Percentiles rank a stretch among this genome's conserved stretches.
Evolutionary conservation across 2,113 vertebrate species (phyloP).

Genomic region (Camelus dromedarius): DNA sequence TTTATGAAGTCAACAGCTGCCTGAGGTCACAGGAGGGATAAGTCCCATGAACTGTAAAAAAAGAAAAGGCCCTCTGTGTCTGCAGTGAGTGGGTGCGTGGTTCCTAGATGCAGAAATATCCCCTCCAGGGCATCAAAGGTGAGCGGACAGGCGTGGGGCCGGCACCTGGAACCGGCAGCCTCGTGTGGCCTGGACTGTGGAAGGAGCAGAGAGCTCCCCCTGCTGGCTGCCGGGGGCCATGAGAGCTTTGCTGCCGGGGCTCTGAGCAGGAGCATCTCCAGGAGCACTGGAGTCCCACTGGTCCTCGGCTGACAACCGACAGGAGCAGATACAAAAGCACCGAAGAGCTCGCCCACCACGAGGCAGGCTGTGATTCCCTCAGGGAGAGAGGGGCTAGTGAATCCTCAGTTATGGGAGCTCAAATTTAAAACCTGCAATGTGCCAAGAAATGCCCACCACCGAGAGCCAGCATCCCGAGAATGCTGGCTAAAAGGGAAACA

Average conservation of each 20-base stretch:
- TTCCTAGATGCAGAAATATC: fast-evolving
- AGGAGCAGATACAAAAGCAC: background rate
- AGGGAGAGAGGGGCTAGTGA: background rate
- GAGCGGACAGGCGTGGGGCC: background rate
- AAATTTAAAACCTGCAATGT: background rate
- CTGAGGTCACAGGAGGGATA: background rate
- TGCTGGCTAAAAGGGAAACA: fast-evolving
- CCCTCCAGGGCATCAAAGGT: background rate
- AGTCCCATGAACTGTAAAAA: too few relatives aligned
- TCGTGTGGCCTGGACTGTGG: too few relatives aligned
- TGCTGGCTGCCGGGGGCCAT: too few relatives aligned
- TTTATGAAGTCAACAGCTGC: too few relatives aligned
- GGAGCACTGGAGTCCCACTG: background rate
- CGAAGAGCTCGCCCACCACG: fast-evolving
- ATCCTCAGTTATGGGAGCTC: fast-evolving
- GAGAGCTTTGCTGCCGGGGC: background rate
- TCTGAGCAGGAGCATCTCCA: background rate
- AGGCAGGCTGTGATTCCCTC: background rate
- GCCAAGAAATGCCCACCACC: too few relatives aligned
- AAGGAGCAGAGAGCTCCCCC: background rate
- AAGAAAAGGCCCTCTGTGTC: background rate
- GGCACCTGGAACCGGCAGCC: background rate
- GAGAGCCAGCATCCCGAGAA: background rate
- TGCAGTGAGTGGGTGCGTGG: fast-evolving
- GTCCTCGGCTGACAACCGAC: background rate